Base-by-base conservation (phyloP, 2,113 vertebrate species). In the Platanista minor region DNA sequence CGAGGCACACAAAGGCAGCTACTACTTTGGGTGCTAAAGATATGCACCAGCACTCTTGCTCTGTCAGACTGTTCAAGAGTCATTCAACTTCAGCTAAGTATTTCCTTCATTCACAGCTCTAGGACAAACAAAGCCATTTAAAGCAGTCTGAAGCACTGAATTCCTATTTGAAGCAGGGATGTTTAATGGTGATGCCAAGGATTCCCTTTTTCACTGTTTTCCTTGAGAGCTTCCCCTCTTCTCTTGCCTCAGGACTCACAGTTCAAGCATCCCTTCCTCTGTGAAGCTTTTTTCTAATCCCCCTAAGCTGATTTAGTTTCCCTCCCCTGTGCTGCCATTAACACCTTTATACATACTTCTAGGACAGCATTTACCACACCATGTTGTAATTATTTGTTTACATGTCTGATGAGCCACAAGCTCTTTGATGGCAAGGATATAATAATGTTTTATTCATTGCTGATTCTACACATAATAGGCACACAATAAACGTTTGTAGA, bases 401-500 rank as follows among this genome's bases (percentile, higher is more conserved):
- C 49, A 81, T n/a, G 67, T 92, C 77, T 88, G 12, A 90, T 43
- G 84, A 90, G 80, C 85, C 67, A 86, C 41, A 94, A 90, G 78
- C 13, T 97, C 88, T 92, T 80, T 89, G 54, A 90, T 78, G 66
- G 54, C 54, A 88, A 97, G 72, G 43, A 80, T 46, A 72, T 46
- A 72, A 72, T 46, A 72, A 59, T 82, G 52, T 87, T 96, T 90
- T 92, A 94, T 69, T 96, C n/a, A 78, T 93, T 59, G 67, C 41
- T 78, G 78, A 90, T 62, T 97, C 39, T 62, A 91, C 33, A 94
- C 52, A 86, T 78, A 92, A 78, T 21, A 72, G 52, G 43, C 64
- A 97, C 41, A 92, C 61, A 94, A 78, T n/a, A 90, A 97, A 95
- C 18, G 52, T 52, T 54, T 96, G 71, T 52, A 86, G 49, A 97